These are phyloP conservation scores for Rhabdophis nuchalis DNA, from an alignment of 2,797 vertebrate species.

Conservation along the genomic window DNA sequence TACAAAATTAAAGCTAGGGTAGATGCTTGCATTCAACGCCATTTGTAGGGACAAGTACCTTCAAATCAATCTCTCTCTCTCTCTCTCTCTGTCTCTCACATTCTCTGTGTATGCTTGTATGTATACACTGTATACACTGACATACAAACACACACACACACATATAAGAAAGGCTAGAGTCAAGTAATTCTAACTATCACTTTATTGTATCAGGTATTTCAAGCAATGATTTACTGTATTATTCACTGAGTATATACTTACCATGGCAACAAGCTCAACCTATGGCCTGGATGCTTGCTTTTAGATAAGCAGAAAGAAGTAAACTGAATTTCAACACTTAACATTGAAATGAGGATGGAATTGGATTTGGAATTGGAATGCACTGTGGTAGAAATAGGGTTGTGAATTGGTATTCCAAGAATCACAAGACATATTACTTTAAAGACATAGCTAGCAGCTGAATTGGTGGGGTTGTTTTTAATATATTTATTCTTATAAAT, in stretches of 20 bases:
- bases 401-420: neutral
- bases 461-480: neutral
- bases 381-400: neutral
- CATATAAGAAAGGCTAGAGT: neutral
- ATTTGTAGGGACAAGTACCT: neutral
- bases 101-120: neutral
- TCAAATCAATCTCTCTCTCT: neutral
- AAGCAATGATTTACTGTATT: neutral
- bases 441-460: neutral
- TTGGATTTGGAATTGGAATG: constrained; percentile 31
- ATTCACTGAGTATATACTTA: neutral
- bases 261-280: neutral
- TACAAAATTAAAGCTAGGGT: constrained; percentile 10
- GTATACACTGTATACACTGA: neutral
- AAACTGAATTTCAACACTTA: constrained; percentile 18
- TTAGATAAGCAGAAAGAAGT: neutral
- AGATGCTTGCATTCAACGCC: neutral
- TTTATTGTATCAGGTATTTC: constrained; percentile 21
- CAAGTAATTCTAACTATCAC: neutral
- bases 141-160: no score
- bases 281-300: neutral
- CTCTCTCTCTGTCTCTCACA: no score
- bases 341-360: neutral
- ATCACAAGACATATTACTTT: neutral
- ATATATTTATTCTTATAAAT: neutral